Percentiles rank a stretch among this genome's conserved stretches.
Conservation (phyloP, 2,797 vertebrate genomes). For the Enteromius afrohamiltoni region DNA sequence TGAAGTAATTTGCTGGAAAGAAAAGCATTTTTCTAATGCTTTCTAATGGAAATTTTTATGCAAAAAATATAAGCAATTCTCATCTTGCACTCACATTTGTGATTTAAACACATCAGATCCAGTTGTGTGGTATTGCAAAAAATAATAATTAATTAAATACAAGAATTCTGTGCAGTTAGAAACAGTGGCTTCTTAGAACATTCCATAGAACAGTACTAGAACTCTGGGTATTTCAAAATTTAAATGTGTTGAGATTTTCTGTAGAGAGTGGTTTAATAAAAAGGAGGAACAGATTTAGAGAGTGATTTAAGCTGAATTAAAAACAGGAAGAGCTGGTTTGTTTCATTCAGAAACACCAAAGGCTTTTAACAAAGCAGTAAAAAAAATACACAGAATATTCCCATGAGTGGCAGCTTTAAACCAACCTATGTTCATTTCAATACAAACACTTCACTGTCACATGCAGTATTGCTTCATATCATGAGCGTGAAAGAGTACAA, state of each 20-base stretch:
- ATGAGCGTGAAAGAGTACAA: conserved; percentile 62
- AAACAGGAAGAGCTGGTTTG: conserved; percentile 74
- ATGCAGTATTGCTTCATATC: conserved; percentile 85
- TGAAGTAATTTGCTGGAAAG: background rate
- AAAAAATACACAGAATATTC: conserved; percentile 84
- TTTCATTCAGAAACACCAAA: conserved; percentile 85
- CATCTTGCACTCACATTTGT: background rate
- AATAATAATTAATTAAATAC: background rate
- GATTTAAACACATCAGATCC: background rate
- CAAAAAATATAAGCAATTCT: background rate
- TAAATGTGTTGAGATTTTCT: background rate
- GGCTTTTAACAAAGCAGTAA: conserved; percentile 87
- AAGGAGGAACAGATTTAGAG: conserved; percentile 4
- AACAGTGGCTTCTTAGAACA: background rate
- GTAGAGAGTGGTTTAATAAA: conserved; percentile 1
- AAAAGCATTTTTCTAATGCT: background rate
- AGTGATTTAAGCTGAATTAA: conserved; percentile 51
- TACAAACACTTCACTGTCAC: conserved; percentile 82
- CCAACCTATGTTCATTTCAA: conserved; percentile 84
- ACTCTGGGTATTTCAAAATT: background rate
- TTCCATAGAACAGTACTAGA: background rate
- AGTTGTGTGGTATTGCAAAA: background rate
- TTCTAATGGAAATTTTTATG: background rate
- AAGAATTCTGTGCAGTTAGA: background rate
- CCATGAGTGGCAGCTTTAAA: conserved; percentile 75